Percentiles rank a stretch among this genome's conserved stretches.
Evolutionary conservation across 2,888 invertebrate genomes (phyloP).

Genomic region (Andrena minutula): DNA sequence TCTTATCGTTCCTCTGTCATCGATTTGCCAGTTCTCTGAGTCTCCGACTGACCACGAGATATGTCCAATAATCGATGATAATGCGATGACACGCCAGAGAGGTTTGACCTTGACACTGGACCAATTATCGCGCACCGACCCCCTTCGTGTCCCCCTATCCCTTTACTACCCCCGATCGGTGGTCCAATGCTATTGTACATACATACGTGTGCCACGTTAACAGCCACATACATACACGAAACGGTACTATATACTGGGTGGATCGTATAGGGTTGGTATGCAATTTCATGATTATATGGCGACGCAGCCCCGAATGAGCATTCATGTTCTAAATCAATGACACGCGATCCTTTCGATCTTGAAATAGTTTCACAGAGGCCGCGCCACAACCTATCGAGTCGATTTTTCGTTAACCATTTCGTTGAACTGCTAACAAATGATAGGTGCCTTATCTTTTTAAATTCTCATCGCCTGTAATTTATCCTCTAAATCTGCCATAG

Average conservation of each 20-base stretch:
- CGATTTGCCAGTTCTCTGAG: slow-evolving; percentile 52
- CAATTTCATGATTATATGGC: slow-evolving; percentile 68
- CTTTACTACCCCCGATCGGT: slow-evolving; percentile 62
- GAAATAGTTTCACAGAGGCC: slow-evolving; percentile 30
- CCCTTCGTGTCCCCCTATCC: slow-evolving; percentile 72
- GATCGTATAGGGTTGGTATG: slow-evolving; percentile 68
- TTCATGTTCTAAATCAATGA: slow-evolving; percentile 59
- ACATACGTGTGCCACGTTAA: slow-evolving; percentile 71
- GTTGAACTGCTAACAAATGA: neutral
- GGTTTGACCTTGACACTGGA: slow-evolving; percentile 84
- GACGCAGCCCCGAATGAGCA: slow-evolving; percentile 52
- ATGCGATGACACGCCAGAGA: slow-evolving; percentile 81
- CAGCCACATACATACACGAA: slow-evolving; percentile 70
- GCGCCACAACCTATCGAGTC: neutral
- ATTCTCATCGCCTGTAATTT: neutral
- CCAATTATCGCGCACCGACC: slow-evolving; percentile 84
- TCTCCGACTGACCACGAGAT: slow-evolving; percentile 74
- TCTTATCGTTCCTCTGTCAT: slow-evolving; percentile 66
- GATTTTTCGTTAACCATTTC: neutral
- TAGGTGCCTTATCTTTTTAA: neutral
- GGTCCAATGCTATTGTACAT: slow-evolving; percentile 79
- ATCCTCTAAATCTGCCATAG: neutral
- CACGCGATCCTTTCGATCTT: slow-evolving; percentile 36
- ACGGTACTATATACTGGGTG: slow-evolving; percentile 73
- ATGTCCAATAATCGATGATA: slow-evolving; percentile 83